A percentile compares a stretch with the other conserved stretches of the same genome.
phyloP scores from a whole-genome alignment of 2,888 invertebrate genomes.

The Apodemia hepburni region DNA sequence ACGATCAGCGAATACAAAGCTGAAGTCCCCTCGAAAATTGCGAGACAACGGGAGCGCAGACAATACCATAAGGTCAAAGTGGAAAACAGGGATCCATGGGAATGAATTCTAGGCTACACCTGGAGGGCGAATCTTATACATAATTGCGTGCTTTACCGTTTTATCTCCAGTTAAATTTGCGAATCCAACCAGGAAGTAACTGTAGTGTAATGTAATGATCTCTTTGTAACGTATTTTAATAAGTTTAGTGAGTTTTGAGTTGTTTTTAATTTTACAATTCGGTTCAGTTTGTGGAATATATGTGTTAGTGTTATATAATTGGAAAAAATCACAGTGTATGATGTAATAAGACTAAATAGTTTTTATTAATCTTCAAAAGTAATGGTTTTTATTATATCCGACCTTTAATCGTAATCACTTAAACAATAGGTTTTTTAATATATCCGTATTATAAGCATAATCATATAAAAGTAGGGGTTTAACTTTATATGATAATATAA shows the following conservation, averaged over 20 bases:
- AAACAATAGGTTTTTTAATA: no score
- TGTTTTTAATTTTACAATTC: background rate
- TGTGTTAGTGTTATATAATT: background rate
- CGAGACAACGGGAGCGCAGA: slow-evolving; percentile 61
- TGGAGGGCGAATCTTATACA: slow-evolving; percentile 63
- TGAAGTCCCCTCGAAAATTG: slow-evolving; percentile 46
- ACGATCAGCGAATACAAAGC: slow-evolving; percentile 43
- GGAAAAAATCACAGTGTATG: background rate
- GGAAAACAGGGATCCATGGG: slow-evolving; percentile 51
- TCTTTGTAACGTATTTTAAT: background rate
- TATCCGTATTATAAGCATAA: no score
- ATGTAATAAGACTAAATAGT: no score
- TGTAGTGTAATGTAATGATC: slow-evolving; percentile 29
- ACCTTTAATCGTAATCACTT: no score
- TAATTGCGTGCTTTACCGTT: slow-evolving; percentile 49
- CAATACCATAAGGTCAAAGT: slow-evolving; percentile 64
- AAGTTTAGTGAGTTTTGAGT: background rate
- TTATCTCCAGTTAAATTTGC: slow-evolving; percentile 57
- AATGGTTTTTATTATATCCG: no score
- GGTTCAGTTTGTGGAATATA: background rate
- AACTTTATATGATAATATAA: no score
- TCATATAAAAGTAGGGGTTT: no score
- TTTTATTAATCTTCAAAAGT: no score
- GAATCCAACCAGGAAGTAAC: slow-evolving; percentile 65
- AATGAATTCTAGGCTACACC: slow-evolving; percentile 44